Base-by-base conservation (phyloP, 1,140 invertebrate genomes). In the Drosophila malerkotliana region DNA sequence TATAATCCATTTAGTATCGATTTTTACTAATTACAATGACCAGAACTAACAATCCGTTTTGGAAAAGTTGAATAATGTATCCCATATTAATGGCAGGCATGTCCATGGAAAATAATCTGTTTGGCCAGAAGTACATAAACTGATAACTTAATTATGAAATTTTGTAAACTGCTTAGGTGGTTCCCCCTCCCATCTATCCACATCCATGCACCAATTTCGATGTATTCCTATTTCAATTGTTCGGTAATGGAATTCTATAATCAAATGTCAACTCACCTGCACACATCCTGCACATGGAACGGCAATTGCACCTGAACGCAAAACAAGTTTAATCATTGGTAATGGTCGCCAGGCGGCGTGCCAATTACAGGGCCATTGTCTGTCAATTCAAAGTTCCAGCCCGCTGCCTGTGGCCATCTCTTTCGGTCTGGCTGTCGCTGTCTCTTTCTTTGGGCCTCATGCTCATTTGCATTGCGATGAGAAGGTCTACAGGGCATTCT, bases 401-500 rank as follows among this genome's bases (percentile, higher is more conserved):
- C n/a, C 1, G 30, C 24, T 49, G 14, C 4, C 15, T n/a, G 18
- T 10, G 12, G 5, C 48, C 47, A 12, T 58, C 44, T 12, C 28
- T 48, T 30, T 58, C 56, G n/a, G 56, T 34, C 14, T 26, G 21
- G n/a, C 60, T 34, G 34, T 7, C 15, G 12, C 60, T 21, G 63
- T 67, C 63, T 28, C 60, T 37, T 12, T 37, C 34, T 12, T n/a
- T 30, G 37, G 34, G 60, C 47, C 63, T 28, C 41, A 15, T 26
- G 63, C 63, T 67, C 63, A 83, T 83, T 84, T 83, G 61, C 80
- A 84, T 85, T 68, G 62, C 63, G 44, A 39, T 24, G 63, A 54
- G 59, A 53, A 58, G 55, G 63, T 60, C 77, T 81, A 71, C 73
- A 68, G 81, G 83, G 81, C 81, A 84, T 85, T 84, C 71, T 75